Evolutionary conservation across 2,888 invertebrate genomes (phyloP).

Genomic region (Ormyrus rosae): DNA sequence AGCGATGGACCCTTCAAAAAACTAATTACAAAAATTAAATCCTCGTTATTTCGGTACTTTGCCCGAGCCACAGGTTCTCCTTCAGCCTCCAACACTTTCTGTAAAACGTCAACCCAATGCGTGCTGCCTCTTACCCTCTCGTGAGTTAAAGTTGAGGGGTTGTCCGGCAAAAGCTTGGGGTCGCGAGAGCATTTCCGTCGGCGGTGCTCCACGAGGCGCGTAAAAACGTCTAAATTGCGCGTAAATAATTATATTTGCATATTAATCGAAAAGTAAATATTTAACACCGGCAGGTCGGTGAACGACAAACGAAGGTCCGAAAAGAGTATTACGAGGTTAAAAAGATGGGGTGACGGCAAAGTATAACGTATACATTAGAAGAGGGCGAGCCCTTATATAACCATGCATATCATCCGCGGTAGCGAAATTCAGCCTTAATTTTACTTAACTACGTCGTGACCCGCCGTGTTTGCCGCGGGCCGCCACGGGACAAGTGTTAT

Average conservation of each 20-base stretch:
- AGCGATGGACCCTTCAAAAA: slow-evolving; percentile 16
- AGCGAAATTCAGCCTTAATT: slow-evolving; percentile 70
- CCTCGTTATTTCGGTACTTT: slow-evolving; percentile 49
- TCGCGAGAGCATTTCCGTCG: slow-evolving; percentile 54
- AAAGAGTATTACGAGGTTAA: slow-evolving; percentile 44
- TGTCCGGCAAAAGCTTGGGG: slow-evolving; percentile 44
- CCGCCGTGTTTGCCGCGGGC: slow-evolving; percentile 9
- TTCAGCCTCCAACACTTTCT: slow-evolving; percentile 5
- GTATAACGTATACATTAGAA: slow-evolving; percentile 69
- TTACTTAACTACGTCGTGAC: slow-evolving; percentile 66
- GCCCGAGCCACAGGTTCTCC: slow-evolving; percentile 17
- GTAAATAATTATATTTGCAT: slow-evolving; percentile 77
- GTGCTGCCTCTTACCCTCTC: slow-evolving; percentile 3
- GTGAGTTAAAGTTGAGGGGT: neutral
- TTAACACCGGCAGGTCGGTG: slow-evolving; percentile 68
- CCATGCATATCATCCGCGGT: slow-evolving; percentile 36
- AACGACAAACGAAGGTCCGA: slow-evolving; percentile 54
- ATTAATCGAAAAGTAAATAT: slow-evolving; percentile 76
- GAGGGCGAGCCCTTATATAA: slow-evolving; percentile 62
- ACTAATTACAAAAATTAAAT: slow-evolving; percentile 57
- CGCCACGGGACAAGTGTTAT: slow-evolving; percentile 68
- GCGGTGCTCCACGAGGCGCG: slow-evolving; percentile 61
- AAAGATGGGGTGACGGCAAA: slow-evolving; percentile 61
- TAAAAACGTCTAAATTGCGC: slow-evolving; percentile 75
- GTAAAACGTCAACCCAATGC: slow-evolving; percentile 45